Evolutionary conservation across 2,113 vertebrate genomes (phyloP).

Genomic region (Corvus cornix): DNA sequence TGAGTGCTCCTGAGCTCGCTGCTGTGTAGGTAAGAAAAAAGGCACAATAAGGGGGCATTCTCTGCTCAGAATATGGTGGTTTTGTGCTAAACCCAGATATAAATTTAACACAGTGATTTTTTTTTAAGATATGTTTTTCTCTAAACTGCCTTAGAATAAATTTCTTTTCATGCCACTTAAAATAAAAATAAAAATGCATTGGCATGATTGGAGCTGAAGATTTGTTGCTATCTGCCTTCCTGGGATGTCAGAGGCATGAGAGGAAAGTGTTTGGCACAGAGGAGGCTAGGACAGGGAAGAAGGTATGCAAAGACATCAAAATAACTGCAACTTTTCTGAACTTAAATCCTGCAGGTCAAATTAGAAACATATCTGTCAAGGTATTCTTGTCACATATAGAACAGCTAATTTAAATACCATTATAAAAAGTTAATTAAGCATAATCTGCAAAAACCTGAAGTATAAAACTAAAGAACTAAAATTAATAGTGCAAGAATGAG

Average conservation of each 20-base stretch:
- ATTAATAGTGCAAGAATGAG: conserved; percentile 47
- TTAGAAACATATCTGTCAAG: conserved; percentile 2
- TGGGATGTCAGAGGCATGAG: not conserved
- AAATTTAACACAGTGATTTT: not conserved
- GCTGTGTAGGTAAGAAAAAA: not conserved
- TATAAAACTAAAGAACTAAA: conserved; percentile 31
- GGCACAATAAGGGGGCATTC: not conserved
- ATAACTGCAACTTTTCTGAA: not conserved
- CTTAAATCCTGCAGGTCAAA: conserved; percentile 16
- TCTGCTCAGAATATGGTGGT: not conserved
- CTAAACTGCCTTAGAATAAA: not conserved
- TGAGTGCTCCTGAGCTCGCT: not conserved
- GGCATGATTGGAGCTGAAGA: not conserved
- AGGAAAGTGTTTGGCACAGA: not conserved
- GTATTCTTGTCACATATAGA: conserved; percentile 16
- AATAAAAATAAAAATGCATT: not conserved
- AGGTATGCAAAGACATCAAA: not conserved
- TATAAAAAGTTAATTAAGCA: conserved; percentile 58
- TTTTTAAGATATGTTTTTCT: not conserved
- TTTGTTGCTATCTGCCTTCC: not conserved
- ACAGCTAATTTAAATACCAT: conserved; percentile 47
- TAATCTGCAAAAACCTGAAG: conserved; percentile 31
- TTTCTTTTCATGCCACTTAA: not conserved
- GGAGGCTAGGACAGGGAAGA: not conserved
- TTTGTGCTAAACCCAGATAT: not conserved